Evolutionary conservation across 2,888 invertebrate genomes (phyloP), one percentile per base, ranked within the genome.

Genomic region (Hypomecis punctinalis): DNA sequence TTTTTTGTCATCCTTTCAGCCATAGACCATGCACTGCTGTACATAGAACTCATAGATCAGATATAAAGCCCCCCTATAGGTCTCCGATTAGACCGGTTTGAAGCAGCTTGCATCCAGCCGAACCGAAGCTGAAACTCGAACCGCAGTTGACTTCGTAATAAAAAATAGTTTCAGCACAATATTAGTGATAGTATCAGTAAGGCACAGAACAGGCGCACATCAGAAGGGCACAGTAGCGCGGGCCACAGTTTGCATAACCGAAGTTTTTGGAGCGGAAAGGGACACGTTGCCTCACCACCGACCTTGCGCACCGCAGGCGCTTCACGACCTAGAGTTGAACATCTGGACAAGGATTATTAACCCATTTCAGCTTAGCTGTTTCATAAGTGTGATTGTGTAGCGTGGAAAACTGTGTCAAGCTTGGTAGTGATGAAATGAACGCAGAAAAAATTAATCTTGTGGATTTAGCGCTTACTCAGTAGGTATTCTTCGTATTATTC

Each of bases 191-290:
- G 6, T 42, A 53, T 62, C 52, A 37, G n/a, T 9, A n/a, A 11
- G 37, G 6, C 23, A 54, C 33, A 48, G 13, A 63, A 63, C 43
- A 51, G n/a, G 35, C 48, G 57, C 43, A 39, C 65, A 66, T 61
- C 63, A 69, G 71, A 73, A 73, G 73, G 73, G 73, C 71, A 69
- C 63, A 63, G 61, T 64, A 65, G 63, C 67, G 63, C 58, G 53
- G 52, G 55, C 62, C 54, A 23, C 59, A 71, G 83, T 85, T 91
- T 91, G 89, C 91, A 85, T 87, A 90, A 92, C 82, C 79, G 78
- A 53, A 78, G 82, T 91, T 90, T 92, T 90, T 91, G 86, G 92
- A 92, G 92, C 92, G 91, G 84, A 92, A 92, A 91, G 87, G 90
- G 86, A 86, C 88, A 75, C 72, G 83, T 91, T 91, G 86, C 89